These are phyloP conservation scores for Patiria miniata DNA, from an alignment of 35 echinoderm and acorn worm species.

Conservation along the genomic window DNA sequence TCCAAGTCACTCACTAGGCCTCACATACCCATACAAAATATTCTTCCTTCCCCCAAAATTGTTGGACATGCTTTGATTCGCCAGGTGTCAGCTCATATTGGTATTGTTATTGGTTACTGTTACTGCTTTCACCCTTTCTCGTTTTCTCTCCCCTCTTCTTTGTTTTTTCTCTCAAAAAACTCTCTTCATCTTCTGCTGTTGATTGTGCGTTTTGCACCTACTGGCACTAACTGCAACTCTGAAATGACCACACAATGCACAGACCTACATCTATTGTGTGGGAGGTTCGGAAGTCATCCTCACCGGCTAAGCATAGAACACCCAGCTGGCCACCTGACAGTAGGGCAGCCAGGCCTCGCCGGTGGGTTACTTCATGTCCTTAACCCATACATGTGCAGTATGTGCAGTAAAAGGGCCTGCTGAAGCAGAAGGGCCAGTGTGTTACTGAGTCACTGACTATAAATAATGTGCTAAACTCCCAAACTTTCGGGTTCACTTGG, in stretches of 20 bases:
- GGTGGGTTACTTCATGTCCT: not conserved
- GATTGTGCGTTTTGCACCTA: not conserved
- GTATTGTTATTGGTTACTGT: not conserved
- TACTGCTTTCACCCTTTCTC: conserved; percentile 21
- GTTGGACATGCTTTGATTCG: not conserved
- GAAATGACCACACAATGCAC: not conserved
- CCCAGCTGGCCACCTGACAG: conserved; percentile 90
- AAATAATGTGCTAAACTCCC: too few relatives aligned
- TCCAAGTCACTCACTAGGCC: too few relatives aligned
- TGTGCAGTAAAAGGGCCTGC: too few relatives aligned
- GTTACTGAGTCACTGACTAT: too few relatives aligned
- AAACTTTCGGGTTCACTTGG: too few relatives aligned
- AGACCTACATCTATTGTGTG: conserved; percentile 98
- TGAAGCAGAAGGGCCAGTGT: too few relatives aligned
- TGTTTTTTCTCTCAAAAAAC: not conserved
- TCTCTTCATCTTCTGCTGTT: not conserved
- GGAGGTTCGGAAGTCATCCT: conserved; percentile 98
- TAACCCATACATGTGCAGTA: not conserved
- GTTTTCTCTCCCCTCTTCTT: not conserved
- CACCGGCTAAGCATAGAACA: conserved; percentile 86
- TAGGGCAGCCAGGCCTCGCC: conserved; percentile 20
- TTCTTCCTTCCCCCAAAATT: too few relatives aligned
- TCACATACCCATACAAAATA: too few relatives aligned
- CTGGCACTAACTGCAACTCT: not conserved
- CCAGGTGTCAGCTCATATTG: not conserved